A percentile compares a stretch with the other conserved stretches of the same genome.
Evolutionary conservation across 2,797 vertebrate species (phyloP).

Genomic region (Chelonia mydas): DNA sequence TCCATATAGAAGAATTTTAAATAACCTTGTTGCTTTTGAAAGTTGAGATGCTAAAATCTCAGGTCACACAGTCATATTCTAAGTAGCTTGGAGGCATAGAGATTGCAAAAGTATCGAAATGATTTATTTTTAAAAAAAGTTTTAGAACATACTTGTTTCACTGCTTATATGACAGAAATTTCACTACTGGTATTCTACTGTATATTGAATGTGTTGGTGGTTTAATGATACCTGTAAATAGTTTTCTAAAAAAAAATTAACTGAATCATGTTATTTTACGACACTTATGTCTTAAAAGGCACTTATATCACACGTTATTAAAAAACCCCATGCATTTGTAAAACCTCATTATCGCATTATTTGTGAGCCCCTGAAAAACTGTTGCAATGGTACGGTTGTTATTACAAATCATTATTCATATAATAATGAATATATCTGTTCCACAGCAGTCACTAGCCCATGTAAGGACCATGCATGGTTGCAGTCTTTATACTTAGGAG

Average conservation of each 20-base stretch:
- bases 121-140: not conserved
- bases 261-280: not conserved
- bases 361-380: not conserved
- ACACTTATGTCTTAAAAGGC: not conserved
- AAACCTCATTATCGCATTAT: not conserved
- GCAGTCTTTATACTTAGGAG: not conserved
- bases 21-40: not conserved
- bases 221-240: not conserved
- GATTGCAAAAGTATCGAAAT: not conserved
- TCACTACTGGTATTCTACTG: not conserved
- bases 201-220: not conserved
- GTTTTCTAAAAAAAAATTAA: not conserved
- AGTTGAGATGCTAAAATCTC: not conserved
- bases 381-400: not conserved
- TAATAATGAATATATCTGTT: not conserved
- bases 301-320: not conserved
- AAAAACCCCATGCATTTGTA: not conserved
- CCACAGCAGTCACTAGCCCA: not conserved
- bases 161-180: not conserved
- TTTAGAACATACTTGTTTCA: not conserved
- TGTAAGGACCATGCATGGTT: not conserved
- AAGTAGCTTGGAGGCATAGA: fast-evolving
- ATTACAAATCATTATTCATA: not conserved
- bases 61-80: not conserved
- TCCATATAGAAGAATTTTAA: not conserved